Base-by-base conservation (phyloP, 2,113 vertebrate species). In the Zosterops hypoxanthus region DNA sequence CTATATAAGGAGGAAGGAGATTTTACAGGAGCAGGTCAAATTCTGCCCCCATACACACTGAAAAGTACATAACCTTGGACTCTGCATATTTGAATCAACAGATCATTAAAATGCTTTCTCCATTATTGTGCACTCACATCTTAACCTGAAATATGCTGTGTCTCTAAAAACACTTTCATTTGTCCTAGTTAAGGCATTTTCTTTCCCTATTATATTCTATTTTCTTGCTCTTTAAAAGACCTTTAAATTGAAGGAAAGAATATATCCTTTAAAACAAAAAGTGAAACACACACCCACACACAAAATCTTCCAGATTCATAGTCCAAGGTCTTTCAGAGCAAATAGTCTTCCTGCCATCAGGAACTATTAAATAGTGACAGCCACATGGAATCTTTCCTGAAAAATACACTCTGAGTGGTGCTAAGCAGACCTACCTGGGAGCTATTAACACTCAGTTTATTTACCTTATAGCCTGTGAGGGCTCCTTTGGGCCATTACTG, bases 401-500 rank as follows among this genome's bases (percentile, higher is more conserved):
- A 96, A 96, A 93, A 90, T 36, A 44, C 31, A 9, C 71, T 83
- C 79, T 8, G 1, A 60, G 68, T 53, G 72, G 52, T 88, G 44
- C 47, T 88, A 81, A 68, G 55, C 44, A 92, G 68, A 72, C 25
- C 56, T 93, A 14, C n/a, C 60, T 78, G 76, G 82, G 85, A 92
- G 88, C 68, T 88, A 59, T 86, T 90, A 93, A 81, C 46, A 41
- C 49, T 46, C 55, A 20, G 55, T 92, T 88, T 96, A 84, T 92
- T 94, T 94, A 93, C 72, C 49, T 90, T 78, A 71, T 56, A 83
- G 79, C 85, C 85, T 83, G 68, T 52, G 76, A 90, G 72, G 71
- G 22, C 79, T 96, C 47, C 82, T 96, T 83, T 29, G 28, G 66
- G 68, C 85, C 64, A 94, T 86, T 88, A 92, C 52, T 88, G 79